A percentile compares a stretch with the other conserved stretches of the same genome.
Evolutionary conservation across 2,797 vertebrate genomes (phyloP).

Genomic region (Tapera naevia): DNA sequence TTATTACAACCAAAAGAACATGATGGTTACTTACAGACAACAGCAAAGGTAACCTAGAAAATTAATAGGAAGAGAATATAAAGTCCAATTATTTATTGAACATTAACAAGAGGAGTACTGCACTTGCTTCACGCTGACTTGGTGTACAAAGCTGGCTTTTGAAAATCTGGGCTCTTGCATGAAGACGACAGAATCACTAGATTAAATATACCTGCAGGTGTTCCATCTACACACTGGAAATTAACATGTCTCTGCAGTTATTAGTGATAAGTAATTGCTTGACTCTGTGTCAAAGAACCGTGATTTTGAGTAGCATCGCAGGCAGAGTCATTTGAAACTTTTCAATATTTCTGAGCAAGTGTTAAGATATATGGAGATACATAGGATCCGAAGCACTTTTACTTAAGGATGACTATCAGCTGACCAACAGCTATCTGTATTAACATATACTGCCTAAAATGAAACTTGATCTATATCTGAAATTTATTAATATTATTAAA

Average conservation of each 20-base stretch:
- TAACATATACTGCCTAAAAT: background rate
- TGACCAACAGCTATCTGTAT: background rate
- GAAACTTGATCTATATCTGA: background rate
- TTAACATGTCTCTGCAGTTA: background rate
- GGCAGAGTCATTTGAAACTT: background rate
- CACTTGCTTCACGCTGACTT: background rate
- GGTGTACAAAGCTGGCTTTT: background rate
- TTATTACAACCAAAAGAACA: background rate
- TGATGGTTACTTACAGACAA: background rate
- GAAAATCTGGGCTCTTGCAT: background rate
- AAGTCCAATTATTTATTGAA: background rate
- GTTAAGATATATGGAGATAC: background rate
- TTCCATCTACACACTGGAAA: background rate
- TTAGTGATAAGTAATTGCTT: background rate
- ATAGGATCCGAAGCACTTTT: background rate
- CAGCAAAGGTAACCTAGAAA: background rate
- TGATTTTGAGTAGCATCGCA: background rate
- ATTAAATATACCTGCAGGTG: background rate
- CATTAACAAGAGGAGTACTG: background rate
- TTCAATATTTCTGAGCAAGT: background rate
- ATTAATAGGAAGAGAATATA: background rate
- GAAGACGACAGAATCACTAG: background rate
- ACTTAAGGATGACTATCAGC: background rate
- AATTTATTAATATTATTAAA: background rate
- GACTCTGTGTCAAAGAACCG: background rate